Conservation (phyloP, 2,113 vertebrate genomes). For the Ifrita kowaldi region DNA sequence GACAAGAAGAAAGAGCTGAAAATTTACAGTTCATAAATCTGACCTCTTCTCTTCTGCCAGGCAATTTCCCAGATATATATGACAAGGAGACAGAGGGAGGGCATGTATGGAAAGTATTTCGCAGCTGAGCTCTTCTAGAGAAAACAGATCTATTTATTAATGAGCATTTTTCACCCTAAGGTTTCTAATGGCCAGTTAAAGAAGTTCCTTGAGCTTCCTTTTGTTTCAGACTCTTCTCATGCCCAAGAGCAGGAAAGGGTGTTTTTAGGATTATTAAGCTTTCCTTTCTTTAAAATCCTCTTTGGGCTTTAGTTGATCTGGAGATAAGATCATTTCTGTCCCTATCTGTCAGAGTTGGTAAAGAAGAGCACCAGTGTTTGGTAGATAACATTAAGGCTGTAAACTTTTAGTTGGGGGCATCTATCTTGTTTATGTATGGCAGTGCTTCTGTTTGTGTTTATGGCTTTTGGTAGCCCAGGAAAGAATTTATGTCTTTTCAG, state of each 20-base stretch:
- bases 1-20: slow-evolving; percentile 2
- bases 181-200: not conserved
- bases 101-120: not conserved
- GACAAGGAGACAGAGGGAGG: not conserved
- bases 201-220: not conserved
- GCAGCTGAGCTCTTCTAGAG: not conserved
- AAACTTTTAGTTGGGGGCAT: not conserved
- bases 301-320: not conserved
- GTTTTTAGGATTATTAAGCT: not conserved
- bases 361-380: not conserved
- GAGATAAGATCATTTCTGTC: slow-evolving; percentile 32
- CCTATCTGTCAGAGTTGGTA: not conserved
- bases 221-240: not conserved
- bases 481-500: not conserved
- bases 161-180: not conserved
- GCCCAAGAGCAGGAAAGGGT: not conserved
- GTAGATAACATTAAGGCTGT: not conserved
- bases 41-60: not conserved
- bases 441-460: not conserved
- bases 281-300: not conserved
- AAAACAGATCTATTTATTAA: slow-evolving; percentile 9
- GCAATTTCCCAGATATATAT: not conserved
- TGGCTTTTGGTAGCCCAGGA: not conserved
- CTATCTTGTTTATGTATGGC: not conserved
- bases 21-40: slow-evolving; percentile 25